A percentile compares a stretch with the other conserved stretches of the same genome.
These are phyloP conservation scores for Lasiommata megera DNA, from an alignment of 2,888 invertebrate species.

Conservation along the genomic window DNA sequence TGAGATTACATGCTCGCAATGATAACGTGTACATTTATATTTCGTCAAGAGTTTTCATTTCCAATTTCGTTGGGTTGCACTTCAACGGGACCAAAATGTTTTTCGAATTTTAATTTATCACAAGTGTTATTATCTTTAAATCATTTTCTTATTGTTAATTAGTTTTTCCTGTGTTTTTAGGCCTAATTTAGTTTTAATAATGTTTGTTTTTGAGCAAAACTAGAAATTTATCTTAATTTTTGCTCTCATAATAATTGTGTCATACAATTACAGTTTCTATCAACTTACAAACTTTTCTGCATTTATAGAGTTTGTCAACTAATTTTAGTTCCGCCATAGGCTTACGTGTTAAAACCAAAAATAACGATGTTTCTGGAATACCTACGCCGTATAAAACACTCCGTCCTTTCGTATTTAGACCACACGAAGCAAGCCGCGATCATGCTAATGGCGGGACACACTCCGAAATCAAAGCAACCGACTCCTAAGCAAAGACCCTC, in stretches of 20 bases:
- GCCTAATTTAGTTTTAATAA: too few species aligned
- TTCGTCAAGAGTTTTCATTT: neutral
- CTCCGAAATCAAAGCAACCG: slow-evolving; percentile 42
- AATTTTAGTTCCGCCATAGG: too few species aligned
- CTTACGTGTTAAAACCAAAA: neutral
- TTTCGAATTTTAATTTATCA: neutral
- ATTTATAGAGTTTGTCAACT: too few species aligned
- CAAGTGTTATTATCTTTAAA: too few species aligned
- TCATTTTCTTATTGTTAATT: too few species aligned
- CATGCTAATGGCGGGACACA: slow-evolving; percentile 68
- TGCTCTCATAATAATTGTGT: too few species aligned
- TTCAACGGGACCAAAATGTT: neutral
- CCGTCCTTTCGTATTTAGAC: slow-evolving; percentile 44
- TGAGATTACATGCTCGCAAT: neutral
- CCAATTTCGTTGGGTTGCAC: neutral
- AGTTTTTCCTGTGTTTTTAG: too few species aligned
- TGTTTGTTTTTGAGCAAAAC: too few species aligned
- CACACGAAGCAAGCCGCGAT: slow-evolving; percentile 73
- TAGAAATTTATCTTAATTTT: too few species aligned
- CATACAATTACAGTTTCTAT: too few species aligned
- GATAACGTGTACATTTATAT: neutral
- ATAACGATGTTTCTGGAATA: neutral
- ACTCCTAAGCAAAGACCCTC: neutral
- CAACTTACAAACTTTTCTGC: too few species aligned
- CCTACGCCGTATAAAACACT: slow-evolving; percentile 11